A percentile compares a stretch with the other conserved stretches of the same genome.
phyloP scores from a whole-genome alignment of 1,140 invertebrate genomes.

The Chlorops oryzae region DNA sequence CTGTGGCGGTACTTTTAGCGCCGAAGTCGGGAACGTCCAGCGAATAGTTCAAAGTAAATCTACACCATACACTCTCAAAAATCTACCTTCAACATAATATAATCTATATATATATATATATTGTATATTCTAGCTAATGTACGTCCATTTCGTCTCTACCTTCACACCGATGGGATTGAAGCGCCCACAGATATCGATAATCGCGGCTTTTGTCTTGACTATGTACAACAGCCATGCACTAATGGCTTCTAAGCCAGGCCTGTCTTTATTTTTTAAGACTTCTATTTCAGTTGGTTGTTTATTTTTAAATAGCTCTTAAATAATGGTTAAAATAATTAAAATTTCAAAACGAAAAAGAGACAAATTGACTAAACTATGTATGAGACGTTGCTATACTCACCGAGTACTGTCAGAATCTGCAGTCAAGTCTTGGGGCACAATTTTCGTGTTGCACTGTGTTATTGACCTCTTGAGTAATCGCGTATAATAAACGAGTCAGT shows the following conservation, averaged over 20 bases:
- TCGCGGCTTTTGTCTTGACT: constrained; percentile 74
- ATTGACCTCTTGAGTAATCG: too few species aligned
- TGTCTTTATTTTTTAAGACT: too few species aligned
- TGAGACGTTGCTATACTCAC: too few species aligned
- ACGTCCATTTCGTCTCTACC: constrained; percentile 69
- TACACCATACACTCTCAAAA: not conserved
- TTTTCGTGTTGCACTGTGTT: too few species aligned
- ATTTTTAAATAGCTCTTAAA: not conserved
- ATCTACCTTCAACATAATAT: not conserved
- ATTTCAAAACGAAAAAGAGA: too few species aligned
- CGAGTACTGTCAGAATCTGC: too few species aligned
- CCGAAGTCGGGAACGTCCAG: constrained; percentile 43
- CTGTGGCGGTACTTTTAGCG: constrained; percentile 52
- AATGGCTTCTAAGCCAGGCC: constrained; percentile 48
- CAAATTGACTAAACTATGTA: too few species aligned
- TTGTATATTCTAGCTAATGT: constrained; percentile 57
- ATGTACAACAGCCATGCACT: constrained; percentile 76
- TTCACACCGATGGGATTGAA: constrained; percentile 70
- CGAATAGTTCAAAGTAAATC: constrained; percentile 53
- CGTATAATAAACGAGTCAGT: too few species aligned
- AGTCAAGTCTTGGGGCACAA: too few species aligned
- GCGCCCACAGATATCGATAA: constrained; percentile 66
- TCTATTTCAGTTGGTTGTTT: not conserved
- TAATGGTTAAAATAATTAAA: constrained; percentile 2
- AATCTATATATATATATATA: not conserved